A percentile compares a stretch with the other conserved stretches of the same genome.
Conservation (phyloP, 2,888 invertebrate species). For the Heteropelma amictum region DNA sequence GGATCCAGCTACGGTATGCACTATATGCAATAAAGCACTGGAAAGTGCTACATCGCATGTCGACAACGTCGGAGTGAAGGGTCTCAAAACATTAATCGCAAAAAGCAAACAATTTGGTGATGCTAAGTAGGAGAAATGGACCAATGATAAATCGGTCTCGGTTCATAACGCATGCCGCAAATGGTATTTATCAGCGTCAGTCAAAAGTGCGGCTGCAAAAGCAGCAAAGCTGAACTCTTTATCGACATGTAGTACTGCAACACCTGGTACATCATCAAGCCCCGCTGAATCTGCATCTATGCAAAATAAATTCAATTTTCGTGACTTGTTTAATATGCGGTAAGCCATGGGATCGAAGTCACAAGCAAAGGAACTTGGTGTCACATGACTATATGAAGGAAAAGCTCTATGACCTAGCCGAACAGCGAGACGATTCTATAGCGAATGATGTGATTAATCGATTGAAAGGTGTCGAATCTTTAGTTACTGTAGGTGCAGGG, state of each 20-base stretch:
- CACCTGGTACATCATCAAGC: neutral
- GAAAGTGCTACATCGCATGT: neutral
- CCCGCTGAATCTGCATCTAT: neutral
- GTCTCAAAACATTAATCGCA: constrained; percentile 1
- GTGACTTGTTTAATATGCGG: constrained; percentile 5
- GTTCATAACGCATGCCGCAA: constrained; percentile 20
- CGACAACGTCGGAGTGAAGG: neutral
- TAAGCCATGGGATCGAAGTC: constrained; percentile 14
- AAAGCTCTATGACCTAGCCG: constrained; percentile 7
- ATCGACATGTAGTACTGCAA: neutral
- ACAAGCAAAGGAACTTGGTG: neutral
- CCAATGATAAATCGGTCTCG: neutral
- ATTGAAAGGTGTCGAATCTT: constrained; percentile 18
- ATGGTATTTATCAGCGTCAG: constrained; percentile 4
- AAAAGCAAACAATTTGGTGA: constrained; percentile 12
- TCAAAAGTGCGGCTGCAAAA: neutral
- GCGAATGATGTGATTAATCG: constrained; percentile 1
- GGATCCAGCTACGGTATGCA: constrained; percentile 16
- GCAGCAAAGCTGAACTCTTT: neutral
- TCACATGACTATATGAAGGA: constrained; percentile 11
- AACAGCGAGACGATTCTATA: neutral
- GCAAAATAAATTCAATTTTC: constrained; percentile 32
- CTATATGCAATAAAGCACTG: constrained; percentile 28
- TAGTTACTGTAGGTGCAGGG: constrained; percentile 29
- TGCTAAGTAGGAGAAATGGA: constrained; percentile 17